Percentiles rank a stretch among this genome's conserved stretches.
These are phyloP conservation scores for Aplysia californica DNA, from an alignment of 1,140 invertebrate species.

Conservation along the genomic window DNA sequence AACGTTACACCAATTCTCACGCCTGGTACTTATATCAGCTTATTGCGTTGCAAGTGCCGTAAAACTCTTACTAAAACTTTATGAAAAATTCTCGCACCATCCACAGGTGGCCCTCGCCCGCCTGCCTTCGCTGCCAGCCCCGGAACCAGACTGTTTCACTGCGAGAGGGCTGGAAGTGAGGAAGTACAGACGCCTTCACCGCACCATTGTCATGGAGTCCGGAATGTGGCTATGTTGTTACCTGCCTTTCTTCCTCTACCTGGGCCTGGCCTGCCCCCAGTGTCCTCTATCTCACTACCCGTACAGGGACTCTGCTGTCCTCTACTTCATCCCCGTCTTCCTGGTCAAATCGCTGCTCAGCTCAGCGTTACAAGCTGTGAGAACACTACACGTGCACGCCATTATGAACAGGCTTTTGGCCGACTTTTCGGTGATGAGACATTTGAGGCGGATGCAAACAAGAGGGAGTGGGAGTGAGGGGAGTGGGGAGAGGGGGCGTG, in stretches of 20 bases:
- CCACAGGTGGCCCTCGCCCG: constrained; percentile 25
- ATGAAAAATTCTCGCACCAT: too few relatives aligned
- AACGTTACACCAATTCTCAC: too few relatives aligned
- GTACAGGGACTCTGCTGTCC: constrained; percentile 15
- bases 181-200: constrained; percentile 39
- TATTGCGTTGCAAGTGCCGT: too few relatives aligned
- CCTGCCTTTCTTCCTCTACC: constrained; percentile 42
- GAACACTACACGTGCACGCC: constrained; percentile 37
- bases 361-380: constrained; percentile 41
- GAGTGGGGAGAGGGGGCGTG: too few relatives aligned
- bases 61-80: too few relatives aligned
- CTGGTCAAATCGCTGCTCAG: constrained; percentile 36
- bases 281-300: constrained; percentile 9
- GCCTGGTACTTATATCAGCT: too few relatives aligned
- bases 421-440: not conserved
- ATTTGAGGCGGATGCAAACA: not conserved
- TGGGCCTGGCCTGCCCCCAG: constrained; percentile 26
- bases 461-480: too few relatives aligned
- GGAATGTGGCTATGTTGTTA: constrained; percentile 38
- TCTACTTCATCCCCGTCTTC: constrained; percentile 47
- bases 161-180: constrained; percentile 34
- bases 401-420: constrained; percentile 19
- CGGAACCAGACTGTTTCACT: constrained; percentile 31
- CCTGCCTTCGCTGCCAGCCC: constrained; percentile 30
- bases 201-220: constrained; percentile 36